Percentiles rank a stretch among this genome's conserved stretches.
Conservation (phyloP, 1,140 invertebrate species). For the Aphelenchoides fujianensis region DNA sequence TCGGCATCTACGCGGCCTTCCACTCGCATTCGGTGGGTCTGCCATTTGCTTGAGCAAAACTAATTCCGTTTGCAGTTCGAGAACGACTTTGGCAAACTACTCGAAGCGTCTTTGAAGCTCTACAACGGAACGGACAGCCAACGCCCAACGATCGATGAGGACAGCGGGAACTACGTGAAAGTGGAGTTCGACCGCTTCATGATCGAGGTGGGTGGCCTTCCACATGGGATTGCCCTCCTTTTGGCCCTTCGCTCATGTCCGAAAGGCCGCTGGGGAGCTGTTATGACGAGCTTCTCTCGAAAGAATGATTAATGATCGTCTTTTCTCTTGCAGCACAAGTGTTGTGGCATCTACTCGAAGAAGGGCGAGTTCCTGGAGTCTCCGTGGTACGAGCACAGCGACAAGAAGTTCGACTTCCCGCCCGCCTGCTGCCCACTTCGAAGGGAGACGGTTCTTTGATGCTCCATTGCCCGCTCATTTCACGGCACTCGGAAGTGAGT, state of each 20-base stretch:
- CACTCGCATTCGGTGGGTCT: slow-evolving; percentile 50
- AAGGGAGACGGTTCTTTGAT: slow-evolving; percentile 50
- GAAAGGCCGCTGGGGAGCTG: too few relatives aligned
- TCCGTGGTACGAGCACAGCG: slow-evolving; percentile 36
- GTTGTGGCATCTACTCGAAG: slow-evolving; percentile 60
- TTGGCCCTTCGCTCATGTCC: background rate
- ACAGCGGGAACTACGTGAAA: slow-evolving; percentile 52
- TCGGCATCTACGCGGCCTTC: slow-evolving; percentile 59
- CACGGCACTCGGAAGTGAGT: slow-evolving; percentile 58
- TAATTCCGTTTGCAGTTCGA: slow-evolving; percentile 28
- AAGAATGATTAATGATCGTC: too few relatives aligned
- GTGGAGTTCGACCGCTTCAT: slow-evolving; percentile 61
- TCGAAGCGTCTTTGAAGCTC: slow-evolving; percentile 52
- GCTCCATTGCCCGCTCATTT: slow-evolving; percentile 51
- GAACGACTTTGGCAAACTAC: slow-evolving; percentile 57
- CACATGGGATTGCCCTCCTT: background rate
- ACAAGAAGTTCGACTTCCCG: slow-evolving; percentile 47
- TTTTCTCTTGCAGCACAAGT: slow-evolving; percentile 57
- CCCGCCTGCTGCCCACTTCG: slow-evolving; percentile 60
- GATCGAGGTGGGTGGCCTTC: slow-evolving; percentile 45
- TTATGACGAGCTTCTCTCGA: too few relatives aligned
- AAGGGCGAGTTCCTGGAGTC: slow-evolving; percentile 56
- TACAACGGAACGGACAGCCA: slow-evolving; percentile 59
- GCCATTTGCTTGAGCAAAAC: slow-evolving; percentile 17
- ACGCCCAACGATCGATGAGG: slow-evolving; percentile 20